These are phyloP conservation scores for Apotomis capreana DNA, from an alignment of 2,888 invertebrate species.

Conservation along the genomic window DNA sequence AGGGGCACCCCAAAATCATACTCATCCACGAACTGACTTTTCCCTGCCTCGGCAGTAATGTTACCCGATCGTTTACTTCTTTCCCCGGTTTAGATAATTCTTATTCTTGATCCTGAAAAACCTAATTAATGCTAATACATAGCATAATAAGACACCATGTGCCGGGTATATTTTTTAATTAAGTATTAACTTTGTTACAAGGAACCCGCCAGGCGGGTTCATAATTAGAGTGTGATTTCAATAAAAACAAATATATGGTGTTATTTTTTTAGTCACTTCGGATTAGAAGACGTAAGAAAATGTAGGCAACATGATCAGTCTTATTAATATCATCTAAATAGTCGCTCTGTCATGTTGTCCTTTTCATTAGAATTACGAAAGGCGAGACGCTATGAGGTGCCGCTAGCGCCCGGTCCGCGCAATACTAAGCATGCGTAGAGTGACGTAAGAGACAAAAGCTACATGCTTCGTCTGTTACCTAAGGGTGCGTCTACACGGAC, in stretches of 20 bases:
- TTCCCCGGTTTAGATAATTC: too few relatives aligned
- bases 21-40: too few relatives aligned
- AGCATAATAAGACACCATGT: not conserved
- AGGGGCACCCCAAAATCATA: too few relatives aligned
- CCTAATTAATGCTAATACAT: not conserved
- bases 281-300: not conserved
- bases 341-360: not conserved
- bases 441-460: conserved; percentile 28
- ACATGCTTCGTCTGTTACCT: conserved; percentile 8
- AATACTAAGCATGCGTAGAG: conserved; percentile 5
- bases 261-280: not conserved
- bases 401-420: not conserved
- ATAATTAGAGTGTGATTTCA: not conserved
- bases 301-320: not conserved
- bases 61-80: too few relatives aligned
- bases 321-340: not conserved
- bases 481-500: conserved; percentile 2
- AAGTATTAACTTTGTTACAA: not conserved
- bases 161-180: too few relatives aligned
- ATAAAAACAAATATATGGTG: too few relatives aligned
- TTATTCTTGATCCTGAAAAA: not conserved
- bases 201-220: not conserved
- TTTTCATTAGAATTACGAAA: not conserved
- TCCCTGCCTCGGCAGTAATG: too few relatives aligned
- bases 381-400: conserved; percentile 7